Percentiles rank a stretch among this genome's conserved stretches.
These are phyloP conservation scores for Crematogaster levior DNA, from an alignment of 2,888 invertebrate species.

Conservation along the genomic window DNA sequence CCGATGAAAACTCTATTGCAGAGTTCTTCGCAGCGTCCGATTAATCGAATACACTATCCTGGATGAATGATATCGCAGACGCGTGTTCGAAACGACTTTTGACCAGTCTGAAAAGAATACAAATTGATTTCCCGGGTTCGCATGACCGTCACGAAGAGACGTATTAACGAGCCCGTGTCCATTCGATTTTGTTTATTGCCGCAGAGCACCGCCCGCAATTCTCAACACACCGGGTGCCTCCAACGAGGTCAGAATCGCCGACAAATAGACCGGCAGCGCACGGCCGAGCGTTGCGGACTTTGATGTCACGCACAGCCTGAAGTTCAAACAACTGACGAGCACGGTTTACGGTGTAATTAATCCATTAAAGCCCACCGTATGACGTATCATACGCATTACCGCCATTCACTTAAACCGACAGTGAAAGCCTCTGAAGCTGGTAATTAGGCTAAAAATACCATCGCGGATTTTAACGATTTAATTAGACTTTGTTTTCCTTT, in stretches of 20 bases:
- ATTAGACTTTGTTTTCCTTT: not conserved
- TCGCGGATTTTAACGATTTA: not conserved
- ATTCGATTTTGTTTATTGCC: slow-evolving; percentile 39
- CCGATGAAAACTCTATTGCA: not conserved
- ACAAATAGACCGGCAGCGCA: slow-evolving; percentile 30
- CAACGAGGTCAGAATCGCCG: slow-evolving; percentile 28
- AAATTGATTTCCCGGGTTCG: not conserved
- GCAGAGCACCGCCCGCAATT: not conserved
- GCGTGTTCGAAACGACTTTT: not conserved
- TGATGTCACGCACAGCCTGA: slow-evolving; percentile 51
- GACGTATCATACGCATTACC: not conserved
- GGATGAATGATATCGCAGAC: not conserved
- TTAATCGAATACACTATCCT: not conserved
- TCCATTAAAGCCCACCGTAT: slow-evolving; percentile 14
- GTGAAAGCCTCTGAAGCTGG: no score
- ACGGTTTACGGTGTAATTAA: slow-evolving; percentile 39
- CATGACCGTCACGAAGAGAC: not conserved
- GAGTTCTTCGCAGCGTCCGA: not conserved
- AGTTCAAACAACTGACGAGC: slow-evolving; percentile 44
- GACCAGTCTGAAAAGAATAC: not conserved
- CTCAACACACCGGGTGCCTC: slow-evolving; percentile 15
- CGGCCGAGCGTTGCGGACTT: slow-evolving; percentile 34
- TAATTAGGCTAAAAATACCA: not conserved
- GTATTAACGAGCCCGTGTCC: slow-evolving; percentile 40
- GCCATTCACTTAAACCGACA: not conserved